Conservation (phyloP, 2,797 vertebrate species). For the Xerus rutilus region DNA sequence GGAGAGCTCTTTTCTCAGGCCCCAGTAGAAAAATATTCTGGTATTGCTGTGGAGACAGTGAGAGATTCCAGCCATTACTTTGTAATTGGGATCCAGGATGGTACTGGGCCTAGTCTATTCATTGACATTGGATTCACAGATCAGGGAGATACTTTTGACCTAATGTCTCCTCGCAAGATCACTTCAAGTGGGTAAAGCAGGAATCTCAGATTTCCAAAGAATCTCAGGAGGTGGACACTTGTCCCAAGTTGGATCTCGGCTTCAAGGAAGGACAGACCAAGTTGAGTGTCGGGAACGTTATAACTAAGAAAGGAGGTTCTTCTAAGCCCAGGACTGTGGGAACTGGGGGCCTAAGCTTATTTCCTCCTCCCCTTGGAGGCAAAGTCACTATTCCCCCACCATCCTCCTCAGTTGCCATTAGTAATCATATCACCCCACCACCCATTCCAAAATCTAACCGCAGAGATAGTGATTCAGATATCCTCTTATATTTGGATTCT, state of each 20-base stretch:
- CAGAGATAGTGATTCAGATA: too few relatives aligned
- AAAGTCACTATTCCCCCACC: constrained; percentile 90
- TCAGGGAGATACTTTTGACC: constrained; percentile 96
- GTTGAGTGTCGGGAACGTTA: constrained; percentile 96
- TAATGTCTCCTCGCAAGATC: constrained; percentile 97
- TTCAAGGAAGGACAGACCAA: constrained; percentile 81
- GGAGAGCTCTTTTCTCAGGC: constrained; percentile 97
- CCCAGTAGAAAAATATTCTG: constrained; percentile 94
- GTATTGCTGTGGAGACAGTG: constrained; percentile 94
- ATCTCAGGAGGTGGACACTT: constrained; percentile 83
- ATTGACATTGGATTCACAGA: constrained; percentile 97
- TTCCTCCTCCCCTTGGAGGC: constrained; percentile 95
- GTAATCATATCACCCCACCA: too few relatives aligned
- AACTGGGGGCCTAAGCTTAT: constrained; percentile 92
- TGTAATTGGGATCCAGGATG: constrained; percentile 97
- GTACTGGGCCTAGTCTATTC: constrained; percentile 95
- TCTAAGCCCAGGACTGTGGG: constrained; percentile 90
- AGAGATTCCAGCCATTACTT: constrained; percentile 97
- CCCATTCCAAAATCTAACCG: too few relatives aligned
- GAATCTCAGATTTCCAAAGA: constrained; percentile 94
- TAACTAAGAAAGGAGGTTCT: constrained; percentile 91
- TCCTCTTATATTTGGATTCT: too few relatives aligned
- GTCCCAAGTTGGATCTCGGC: too few relatives aligned
- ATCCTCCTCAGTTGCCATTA: constrained; percentile 83
- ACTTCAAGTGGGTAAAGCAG: constrained; percentile 99